phyloP scores from a whole-genome alignment of 2,113 vertebrate species.

The Benitochromis conjunctus region DNA sequence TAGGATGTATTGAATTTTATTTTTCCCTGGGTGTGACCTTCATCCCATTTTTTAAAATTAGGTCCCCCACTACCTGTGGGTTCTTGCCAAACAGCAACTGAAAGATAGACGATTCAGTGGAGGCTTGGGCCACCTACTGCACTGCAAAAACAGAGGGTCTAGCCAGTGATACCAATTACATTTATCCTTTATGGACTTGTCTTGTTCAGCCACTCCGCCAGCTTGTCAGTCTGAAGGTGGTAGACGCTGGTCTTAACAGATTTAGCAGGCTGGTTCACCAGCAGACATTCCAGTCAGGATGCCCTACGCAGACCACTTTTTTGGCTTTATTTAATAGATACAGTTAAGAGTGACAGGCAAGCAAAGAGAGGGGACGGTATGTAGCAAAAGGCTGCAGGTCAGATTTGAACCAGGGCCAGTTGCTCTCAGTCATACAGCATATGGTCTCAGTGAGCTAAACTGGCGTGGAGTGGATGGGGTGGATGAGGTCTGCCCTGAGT shows the following conservation, averaged over 20 bases:
- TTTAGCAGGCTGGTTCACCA: neutral
- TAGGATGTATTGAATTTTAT: neutral
- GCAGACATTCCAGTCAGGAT: neutral
- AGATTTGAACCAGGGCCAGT: neutral
- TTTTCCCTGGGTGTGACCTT: neutral
- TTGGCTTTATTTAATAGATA: neutral
- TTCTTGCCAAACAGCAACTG: neutral
- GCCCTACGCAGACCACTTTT: rapidly evolving
- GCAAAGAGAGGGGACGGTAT: rapidly evolving
- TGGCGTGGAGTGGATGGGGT: too few relatives aligned
- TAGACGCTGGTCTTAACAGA: neutral
- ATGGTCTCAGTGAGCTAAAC: neutral
- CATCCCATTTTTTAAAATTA: neutral
- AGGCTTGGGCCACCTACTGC: neutral
- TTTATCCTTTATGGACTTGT: rapidly evolving
- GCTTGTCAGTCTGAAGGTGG: neutral
- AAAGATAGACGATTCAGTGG: rapidly evolving
- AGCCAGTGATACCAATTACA: neutral
- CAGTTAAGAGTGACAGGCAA: neutral
- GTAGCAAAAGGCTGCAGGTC: neutral
- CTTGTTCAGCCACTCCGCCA: neutral
- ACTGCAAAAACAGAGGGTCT: neutral
- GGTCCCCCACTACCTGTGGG: neutral
- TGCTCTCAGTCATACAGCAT: rapidly evolving
- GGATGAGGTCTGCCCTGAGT: too few relatives aligned